Evolutionary conservation across 2,113 vertebrate genomes (phyloP).

Genomic region (Rhagologus leucostigma): DNA sequence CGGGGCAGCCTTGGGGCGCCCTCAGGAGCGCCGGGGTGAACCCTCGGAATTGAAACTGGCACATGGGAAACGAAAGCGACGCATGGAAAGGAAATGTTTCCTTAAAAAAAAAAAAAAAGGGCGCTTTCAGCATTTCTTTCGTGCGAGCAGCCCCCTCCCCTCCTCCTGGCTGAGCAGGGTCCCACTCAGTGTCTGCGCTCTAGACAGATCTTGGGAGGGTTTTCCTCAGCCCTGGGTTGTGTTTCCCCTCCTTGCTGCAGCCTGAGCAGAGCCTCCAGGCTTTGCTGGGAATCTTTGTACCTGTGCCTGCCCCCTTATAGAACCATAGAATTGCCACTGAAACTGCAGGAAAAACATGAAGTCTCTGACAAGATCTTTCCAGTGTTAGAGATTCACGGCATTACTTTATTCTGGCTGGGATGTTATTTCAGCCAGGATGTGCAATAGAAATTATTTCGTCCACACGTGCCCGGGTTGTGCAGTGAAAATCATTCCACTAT

Average conservation of each 20-base stretch:
- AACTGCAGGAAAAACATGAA: not conserved
- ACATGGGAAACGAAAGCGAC: accelerated
- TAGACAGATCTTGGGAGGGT: no score
- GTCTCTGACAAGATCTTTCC: not conserved
- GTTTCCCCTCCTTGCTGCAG: not conserved
- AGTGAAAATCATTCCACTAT: not conserved
- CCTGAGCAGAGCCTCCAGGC: not conserved
- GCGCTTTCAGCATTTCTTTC: not conserved
- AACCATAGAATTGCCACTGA: not conserved
- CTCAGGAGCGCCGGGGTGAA: not conserved
- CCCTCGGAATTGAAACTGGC: not conserved
- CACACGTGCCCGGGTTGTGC: accelerated
- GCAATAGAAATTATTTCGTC: not conserved
- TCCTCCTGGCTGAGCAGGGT: not conserved
- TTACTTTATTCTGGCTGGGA: not conserved
- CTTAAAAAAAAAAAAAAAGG: not conserved
- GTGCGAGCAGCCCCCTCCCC: not conserved
- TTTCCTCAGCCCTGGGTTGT: not conserved
- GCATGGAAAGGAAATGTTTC: not conserved
- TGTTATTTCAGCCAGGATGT: not conserved
- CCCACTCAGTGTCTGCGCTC: accelerated
- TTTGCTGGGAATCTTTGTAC: not conserved
- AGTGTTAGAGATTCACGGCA: not conserved
- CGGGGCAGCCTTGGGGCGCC: no score
- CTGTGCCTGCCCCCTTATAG: accelerated